These are phyloP conservation scores for Sycophila sp. DNA, from an alignment of 1,140 invertebrate genomes.

Conservation along the genomic window DNA sequence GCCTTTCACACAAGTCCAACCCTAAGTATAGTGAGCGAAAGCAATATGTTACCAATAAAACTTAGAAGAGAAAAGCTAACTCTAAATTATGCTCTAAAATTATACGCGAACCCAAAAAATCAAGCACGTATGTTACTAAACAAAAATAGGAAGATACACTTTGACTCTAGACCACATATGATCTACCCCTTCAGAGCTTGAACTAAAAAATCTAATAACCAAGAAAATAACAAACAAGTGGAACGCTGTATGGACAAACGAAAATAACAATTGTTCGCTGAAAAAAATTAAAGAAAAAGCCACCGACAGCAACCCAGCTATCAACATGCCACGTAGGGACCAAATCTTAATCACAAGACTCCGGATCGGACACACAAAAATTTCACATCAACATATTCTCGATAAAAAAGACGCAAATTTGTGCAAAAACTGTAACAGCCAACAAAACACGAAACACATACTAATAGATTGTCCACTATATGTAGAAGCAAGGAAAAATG, in stretches of 20 bases:
- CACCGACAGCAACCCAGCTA: neutral
- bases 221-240: neutral
- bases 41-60: neutral
- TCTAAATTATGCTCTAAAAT: neutral
- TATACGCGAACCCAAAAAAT: neutral
- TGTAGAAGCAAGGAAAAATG: constrained; percentile 39
- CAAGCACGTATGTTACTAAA: neutral
- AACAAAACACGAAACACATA: neutral
- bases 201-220: neutral
- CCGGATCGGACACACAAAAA: neutral
- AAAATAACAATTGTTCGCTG: neutral
- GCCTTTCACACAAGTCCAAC: neutral
- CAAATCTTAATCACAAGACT: neutral
- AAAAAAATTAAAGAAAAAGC: neutral
- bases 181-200: neutral
- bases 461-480: neutral
- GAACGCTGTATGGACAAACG: neutral
- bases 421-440: neutral
- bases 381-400: neutral
- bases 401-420: neutral
- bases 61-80: neutral
- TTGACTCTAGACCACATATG: neutral
- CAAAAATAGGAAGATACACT: neutral
- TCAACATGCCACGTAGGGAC: neutral
- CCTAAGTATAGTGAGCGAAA: neutral